Base-by-base conservation (phyloP, 1,140 invertebrate genomes). In the Carposina sasakii region DNA sequence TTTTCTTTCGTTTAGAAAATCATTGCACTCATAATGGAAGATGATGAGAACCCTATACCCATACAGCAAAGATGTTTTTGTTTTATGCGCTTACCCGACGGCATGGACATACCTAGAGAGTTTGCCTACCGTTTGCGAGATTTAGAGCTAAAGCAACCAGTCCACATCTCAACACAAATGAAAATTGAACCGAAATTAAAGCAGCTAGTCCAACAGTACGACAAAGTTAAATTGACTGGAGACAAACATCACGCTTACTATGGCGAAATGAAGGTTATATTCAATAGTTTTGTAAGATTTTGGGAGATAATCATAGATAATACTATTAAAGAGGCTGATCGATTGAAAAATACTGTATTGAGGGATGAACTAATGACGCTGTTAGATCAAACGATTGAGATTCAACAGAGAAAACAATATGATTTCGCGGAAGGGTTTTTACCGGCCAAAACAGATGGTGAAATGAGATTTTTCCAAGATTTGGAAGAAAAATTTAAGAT, bases 201-300 rank as follows among this genome's bases (percentile, higher is more conserved):
- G 22, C 20, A 63, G 12, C 75, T 67, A 37, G 41, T 78, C 1
- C 34, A 48, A 30, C 34, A 63, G 2, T 48, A 76, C 10, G 15
- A 48, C 9, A 23, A 57, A 21, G 52, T 69, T 15, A 48, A 62
- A 52, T 71, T 64, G 15, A 44, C 57, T 12, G 65, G 69, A 30
- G 63, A 52, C 5, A 42, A 33, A 0, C 67, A 71, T 36, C 62
- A 71, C n/a, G 52, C 52, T 20, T 76, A 67, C 45, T 77, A 71
- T 31, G 65, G 68, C 0, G 57, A 70, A 30, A 45, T 77, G 16
- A 77, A 72, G 48, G 64, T 49, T 13, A 54, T 75, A 1, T 39
- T 77, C 0, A 60, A 52, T 13, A 69, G 62, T 41, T 77, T 77
- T 47, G 42, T 66, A 1, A 55, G 36, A 34, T 65, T 62, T 36